phyloP scores from a whole-genome alignment of 1,140 invertebrate genomes.

The Solenopsis fugax region DNA sequence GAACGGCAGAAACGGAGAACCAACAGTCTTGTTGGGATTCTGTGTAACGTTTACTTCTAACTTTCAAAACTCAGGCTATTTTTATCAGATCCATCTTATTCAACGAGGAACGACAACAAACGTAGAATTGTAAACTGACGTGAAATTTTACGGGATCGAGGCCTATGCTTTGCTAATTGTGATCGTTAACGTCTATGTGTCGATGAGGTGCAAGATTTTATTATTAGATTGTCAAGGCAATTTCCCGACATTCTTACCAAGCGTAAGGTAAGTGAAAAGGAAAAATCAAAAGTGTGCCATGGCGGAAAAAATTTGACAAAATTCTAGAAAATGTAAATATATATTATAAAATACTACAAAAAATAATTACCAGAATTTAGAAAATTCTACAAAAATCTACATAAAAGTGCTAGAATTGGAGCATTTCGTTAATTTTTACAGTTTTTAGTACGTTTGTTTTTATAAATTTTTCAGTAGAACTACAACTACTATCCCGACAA shows the following conservation, averaged over 20 bases:
- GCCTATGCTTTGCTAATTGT: slow-evolving; percentile 1
- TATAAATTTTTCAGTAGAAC: no score
- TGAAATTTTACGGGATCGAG: not conserved
- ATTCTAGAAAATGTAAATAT: no score
- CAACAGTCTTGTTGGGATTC: slow-evolving; percentile 72
- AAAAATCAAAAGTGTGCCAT: not conserved
- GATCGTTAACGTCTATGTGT: slow-evolving; percentile 80
- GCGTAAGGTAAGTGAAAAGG: slow-evolving; percentile 80
- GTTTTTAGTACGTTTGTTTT: no score
- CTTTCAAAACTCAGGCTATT: slow-evolving; percentile 19
- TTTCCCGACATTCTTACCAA: slow-evolving; percentile 84
- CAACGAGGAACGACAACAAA: no score
- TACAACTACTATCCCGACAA: no score
- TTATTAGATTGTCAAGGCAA: slow-evolving; percentile 84
- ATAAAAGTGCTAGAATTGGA: no score
- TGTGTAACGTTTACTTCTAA: slow-evolving; percentile 28
- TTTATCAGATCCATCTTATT: no score
- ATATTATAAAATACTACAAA: no score
- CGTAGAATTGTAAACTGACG: not conserved
- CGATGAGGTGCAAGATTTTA: slow-evolving; percentile 85
- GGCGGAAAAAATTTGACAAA: no score
- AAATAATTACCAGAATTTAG: no score
- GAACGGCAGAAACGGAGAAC: slow-evolving; percentile 61
- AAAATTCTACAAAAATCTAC: no score
- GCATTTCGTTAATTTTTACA: no score